A percentile compares a stretch with the other conserved stretches of the same genome.
phyloP scores from a whole-genome alignment of 2,797 vertebrate genomes.

The Coilia nasus region DNA sequence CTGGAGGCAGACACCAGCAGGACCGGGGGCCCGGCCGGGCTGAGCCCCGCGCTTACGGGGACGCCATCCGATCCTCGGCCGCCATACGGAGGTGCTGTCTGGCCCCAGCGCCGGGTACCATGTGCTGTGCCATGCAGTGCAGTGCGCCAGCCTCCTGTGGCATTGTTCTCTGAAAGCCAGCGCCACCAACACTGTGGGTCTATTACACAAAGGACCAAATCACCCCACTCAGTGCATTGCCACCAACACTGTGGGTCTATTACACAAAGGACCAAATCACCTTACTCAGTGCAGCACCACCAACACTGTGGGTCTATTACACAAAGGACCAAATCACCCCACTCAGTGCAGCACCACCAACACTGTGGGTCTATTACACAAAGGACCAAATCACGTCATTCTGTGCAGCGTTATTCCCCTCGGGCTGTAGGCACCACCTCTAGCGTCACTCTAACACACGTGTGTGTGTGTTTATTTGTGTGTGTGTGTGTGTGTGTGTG shows the following conservation, averaged over 20 bases:
- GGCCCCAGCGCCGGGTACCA: slow-evolving; percentile 51
- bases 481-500: too few relatives aligned
- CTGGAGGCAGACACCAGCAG: slow-evolving; percentile 42
- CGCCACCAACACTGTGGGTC: too few relatives aligned
- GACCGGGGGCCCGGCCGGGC: slow-evolving; percentile 47
- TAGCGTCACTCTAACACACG: slow-evolving; percentile 51
- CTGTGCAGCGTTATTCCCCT: slow-evolving; percentile 55
- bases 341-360: too few relatives aligned
- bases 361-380: too few relatives aligned
- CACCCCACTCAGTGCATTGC: too few relatives aligned
- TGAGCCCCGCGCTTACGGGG: slow-evolving; percentile 64
- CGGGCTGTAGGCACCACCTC: slow-evolving; percentile 60
- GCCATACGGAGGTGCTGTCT: slow-evolving; percentile 53
- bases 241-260: too few relatives aligned
- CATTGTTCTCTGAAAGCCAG: slow-evolving; percentile 20
- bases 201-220: too few relatives aligned
- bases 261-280: too few relatives aligned
- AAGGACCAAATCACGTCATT: slow-evolving; percentile 47
- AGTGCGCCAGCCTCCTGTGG: slow-evolving; percentile 55
- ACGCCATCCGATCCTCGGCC: background rate
- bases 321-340: too few relatives aligned
- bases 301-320: too few relatives aligned
- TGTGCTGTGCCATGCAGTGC: slow-evolving; percentile 46
- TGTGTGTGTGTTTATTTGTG: too few relatives aligned
- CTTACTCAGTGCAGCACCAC: too few relatives aligned